Evolutionary conservation across 2,797 vertebrate species (phyloP).

Genomic region (Lophius americanus): DNA sequence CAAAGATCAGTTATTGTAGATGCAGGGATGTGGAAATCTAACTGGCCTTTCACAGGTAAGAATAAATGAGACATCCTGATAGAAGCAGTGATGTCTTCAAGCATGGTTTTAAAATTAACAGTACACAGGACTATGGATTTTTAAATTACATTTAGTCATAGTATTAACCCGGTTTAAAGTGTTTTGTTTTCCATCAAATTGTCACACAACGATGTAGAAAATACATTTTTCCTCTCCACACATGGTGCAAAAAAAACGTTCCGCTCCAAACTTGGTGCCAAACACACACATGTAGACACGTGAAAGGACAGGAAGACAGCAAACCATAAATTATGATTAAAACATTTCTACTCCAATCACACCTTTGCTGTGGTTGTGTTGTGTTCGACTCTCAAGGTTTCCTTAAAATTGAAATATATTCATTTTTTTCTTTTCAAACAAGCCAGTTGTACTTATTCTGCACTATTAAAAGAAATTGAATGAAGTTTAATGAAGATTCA

Average conservation of each 20-base stretch:
- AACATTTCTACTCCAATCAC: slow-evolving; percentile 8
- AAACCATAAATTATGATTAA: neutral
- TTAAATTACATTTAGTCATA: too few relatives aligned
- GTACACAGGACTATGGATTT: neutral
- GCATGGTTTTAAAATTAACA: neutral
- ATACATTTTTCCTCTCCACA: slow-evolving; percentile 18
- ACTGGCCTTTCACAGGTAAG: neutral
- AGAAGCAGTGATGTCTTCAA: neutral
- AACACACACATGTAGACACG: slow-evolving; percentile 7
- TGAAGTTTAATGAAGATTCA: too few relatives aligned
- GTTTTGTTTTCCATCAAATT: slow-evolving; percentile 6
- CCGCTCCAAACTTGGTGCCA: slow-evolving; percentile 16
- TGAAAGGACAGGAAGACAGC: slow-evolving; percentile 9
- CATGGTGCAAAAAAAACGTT: slow-evolving; percentile 14
- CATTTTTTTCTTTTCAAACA: too few relatives aligned
- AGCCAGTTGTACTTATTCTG: too few relatives aligned
- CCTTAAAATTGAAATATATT: neutral
- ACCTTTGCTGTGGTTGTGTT: slow-evolving; percentile 1
- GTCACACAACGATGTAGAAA: slow-evolving; percentile 34
- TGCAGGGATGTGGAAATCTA: slow-evolving; percentile 5
- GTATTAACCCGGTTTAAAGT: too few relatives aligned
- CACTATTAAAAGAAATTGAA: too few relatives aligned
- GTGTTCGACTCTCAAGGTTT: neutral
- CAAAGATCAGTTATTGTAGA: slow-evolving; percentile 10
- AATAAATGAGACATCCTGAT: neutral